These are phyloP conservation scores for Papilio protenor DNA, from an alignment of 2,888 invertebrate genomes.

Conservation along the genomic window DNA sequence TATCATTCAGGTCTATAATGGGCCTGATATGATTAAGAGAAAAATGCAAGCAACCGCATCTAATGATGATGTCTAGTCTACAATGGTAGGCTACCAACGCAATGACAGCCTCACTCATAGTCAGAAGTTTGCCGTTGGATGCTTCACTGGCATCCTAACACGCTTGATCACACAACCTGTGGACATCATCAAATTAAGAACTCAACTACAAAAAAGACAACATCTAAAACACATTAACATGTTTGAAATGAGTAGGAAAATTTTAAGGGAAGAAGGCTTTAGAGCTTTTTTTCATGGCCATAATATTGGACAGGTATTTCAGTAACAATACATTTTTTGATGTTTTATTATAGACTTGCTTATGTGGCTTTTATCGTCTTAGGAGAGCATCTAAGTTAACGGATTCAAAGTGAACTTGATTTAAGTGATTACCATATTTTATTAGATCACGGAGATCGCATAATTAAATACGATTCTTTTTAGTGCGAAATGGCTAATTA, in stretches of 20 bases:
- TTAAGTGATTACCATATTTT: neutral
- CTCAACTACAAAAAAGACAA: constrained; percentile 91
- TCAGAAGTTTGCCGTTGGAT: constrained; percentile 70
- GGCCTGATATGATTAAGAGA: constrained; percentile 21
- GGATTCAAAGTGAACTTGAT: neutral
- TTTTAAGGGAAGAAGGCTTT: constrained; percentile 92
- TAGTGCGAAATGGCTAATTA: too few species aligned
- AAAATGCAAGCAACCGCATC: neutral
- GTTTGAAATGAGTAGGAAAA: constrained; percentile 88
- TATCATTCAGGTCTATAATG: neutral
- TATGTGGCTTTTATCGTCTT: neutral
- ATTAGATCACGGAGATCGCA: too few species aligned
- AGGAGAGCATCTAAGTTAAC: neutral
- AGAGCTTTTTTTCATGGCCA: constrained; percentile 98
- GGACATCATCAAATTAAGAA: constrained; percentile 97
- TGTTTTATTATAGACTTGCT: too few species aligned
- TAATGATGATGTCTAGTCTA: constrained; percentile 37
- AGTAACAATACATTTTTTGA: neutral
- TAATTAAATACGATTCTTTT: too few species aligned
- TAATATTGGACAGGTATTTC: constrained; percentile 91
- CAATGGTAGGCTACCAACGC: constrained; percentile 71
- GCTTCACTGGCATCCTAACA: constrained; percentile 64
- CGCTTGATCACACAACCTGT: constrained; percentile 87
- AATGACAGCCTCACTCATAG: constrained; percentile 62
- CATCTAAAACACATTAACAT: constrained; percentile 46